Conservation (phyloP, 2,113 vertebrate genomes). For the Chelonoidis abingdonii region DNA sequence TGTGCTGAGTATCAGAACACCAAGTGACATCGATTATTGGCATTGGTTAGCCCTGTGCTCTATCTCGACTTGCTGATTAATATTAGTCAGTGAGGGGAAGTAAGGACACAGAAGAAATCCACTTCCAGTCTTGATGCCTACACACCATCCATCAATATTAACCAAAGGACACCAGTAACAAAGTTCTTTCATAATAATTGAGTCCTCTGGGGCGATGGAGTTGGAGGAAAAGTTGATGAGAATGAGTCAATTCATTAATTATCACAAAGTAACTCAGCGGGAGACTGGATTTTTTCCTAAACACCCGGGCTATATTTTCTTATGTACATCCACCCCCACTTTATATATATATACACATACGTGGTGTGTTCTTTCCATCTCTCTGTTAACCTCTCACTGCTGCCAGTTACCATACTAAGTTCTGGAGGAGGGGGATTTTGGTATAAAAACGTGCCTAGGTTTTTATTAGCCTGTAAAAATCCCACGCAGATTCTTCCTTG, state of each 20-base stretch:
- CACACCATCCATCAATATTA: neutral
- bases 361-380: slow-evolving; percentile 55
- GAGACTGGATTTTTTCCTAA: slow-evolving; percentile 64
- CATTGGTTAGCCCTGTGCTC: neutral
- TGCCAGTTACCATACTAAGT: slow-evolving; percentile 5
- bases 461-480: neutral
- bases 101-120: neutral
- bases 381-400: slow-evolving; percentile 1
- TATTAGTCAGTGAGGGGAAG: slow-evolving; percentile 23
- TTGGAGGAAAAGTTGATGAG: slow-evolving; percentile 51
- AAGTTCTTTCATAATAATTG: slow-evolving; percentile 42
- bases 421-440: neutral
- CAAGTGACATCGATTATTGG: neutral
- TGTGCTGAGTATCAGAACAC: neutral
- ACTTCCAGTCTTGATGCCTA: slow-evolving; percentile 19
- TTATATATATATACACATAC: neutral
- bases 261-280: slow-evolving; percentile 51
- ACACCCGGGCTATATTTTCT: slow-evolving; percentile 33
- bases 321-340: slow-evolving; percentile 52
- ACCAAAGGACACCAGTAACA: neutral
- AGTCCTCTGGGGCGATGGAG: slow-evolving; percentile 11
- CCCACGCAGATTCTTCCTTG: neutral
- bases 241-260: slow-evolving; percentile 55
- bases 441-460: neutral
- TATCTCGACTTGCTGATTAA: neutral